phyloP scores from a whole-genome alignment of 2,888 invertebrate species.

The Xestobium rufovillosum region DNA sequence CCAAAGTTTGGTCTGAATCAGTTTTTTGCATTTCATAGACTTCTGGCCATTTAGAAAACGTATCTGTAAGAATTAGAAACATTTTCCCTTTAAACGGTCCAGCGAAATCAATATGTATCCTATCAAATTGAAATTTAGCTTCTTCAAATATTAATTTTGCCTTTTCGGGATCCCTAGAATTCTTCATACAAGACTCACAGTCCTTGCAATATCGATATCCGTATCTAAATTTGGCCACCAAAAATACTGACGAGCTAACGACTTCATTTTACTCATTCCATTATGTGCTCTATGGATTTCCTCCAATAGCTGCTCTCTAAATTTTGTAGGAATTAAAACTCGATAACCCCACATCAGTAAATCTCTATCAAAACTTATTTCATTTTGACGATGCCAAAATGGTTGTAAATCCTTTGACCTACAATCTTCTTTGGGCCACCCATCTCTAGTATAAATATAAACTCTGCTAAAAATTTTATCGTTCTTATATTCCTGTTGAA shows the following conservation, averaged over 20 bases:
- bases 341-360: conserved; percentile 13
- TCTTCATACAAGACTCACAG: conserved; percentile 8
- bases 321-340: conserved; percentile 13
- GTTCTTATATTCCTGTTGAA: no score
- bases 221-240: conserved; percentile 12
- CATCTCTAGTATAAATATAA: conserved; percentile 5
- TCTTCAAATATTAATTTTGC: no score
- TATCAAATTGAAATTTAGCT: no score
- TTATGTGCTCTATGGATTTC: no score
- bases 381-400: neutral
- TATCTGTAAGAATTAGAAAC: conserved; percentile 7
- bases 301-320: no score
- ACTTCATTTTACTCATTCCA: no score
- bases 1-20: conserved; percentile 6
- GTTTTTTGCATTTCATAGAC: no score
- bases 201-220: conserved; percentile 8
- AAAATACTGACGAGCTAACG: no score
- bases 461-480: conserved; percentile 7
- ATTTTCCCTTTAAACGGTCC: no score
- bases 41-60: no score
- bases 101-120: no score
- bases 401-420: conserved; percentile 4
- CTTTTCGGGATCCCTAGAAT: conserved; percentile 5
- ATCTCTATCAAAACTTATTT: conserved; percentile 9
- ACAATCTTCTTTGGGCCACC: conserved; percentile 7